Evolutionary conservation across 2,797 vertebrate species (phyloP), one percentile per base, ranked within the genome.

Genomic region (Pseudopleuronectes americanus): DNA sequence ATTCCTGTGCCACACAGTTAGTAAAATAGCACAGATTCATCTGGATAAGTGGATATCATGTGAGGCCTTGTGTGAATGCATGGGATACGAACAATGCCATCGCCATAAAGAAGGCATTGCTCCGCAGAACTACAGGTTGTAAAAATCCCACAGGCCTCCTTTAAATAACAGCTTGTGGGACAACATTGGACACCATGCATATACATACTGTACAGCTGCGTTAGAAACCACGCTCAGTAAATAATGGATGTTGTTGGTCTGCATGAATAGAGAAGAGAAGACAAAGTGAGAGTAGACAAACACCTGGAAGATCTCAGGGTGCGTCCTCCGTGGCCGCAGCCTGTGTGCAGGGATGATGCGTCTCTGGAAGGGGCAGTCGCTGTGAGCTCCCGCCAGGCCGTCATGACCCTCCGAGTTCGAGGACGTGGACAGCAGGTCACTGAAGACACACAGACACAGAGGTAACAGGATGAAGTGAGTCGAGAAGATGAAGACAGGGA

Each of bases 361-460:
- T 3, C 93, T 87, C 77, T 95, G 94, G 75, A 94, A 95, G 28
- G 93, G 94, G 55, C 93, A 94, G 73, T 95, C 94, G 0, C 88
- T 33, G 63, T 92, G 92, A 57, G 81, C 89, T 1, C 87, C 93
- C 0, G n/a, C 92, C 58, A 91, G 66, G 7, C 85, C 93, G 1
- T 95, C 94, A 81, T 95, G 95, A 73, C 94, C 89, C 88, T 95
- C 94, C 0, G 94, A 95, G 89, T 95, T 96, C 7, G 94, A 95
- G 3, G 94, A 96, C 0, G 94, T 95, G 8, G 94, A 95, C 57
- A 95, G 91, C 68, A 95, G 91, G 86, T 96, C 95, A 80, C 95
- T 96, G 83, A 57, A 57, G 43, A 77, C 52, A 73, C 51, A 78
- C 23, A 77, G n/a, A 64, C 48, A 61, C 51, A 74, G 13, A 66